Conservation (phyloP, 2,888 invertebrate genomes). For the Ectropis crepuscularia region DNA sequence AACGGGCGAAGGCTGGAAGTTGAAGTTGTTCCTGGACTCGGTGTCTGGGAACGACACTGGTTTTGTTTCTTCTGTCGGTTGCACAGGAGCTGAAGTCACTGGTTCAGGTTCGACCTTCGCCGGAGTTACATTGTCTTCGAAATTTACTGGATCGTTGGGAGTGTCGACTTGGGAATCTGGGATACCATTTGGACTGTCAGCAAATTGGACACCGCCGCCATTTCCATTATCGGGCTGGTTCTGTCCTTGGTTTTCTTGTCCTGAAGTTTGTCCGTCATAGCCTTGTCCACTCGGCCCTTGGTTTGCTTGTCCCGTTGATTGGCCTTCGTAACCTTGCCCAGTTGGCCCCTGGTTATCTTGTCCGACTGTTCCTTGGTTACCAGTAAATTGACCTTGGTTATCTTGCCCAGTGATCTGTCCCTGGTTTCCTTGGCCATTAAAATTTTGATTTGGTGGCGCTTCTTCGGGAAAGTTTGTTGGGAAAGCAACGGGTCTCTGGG, state of each 20-base stretch:
- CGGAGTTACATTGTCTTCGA: constrained; percentile 20
- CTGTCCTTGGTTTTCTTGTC: constrained; percentile 6
- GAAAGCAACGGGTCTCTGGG: constrained; percentile 34
- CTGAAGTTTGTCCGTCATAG: not conserved
- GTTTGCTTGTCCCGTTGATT: not conserved
- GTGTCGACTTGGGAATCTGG: constrained; percentile 29
- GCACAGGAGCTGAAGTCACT: constrained; percentile 4
- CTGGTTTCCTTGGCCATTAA: constrained; percentile 17
- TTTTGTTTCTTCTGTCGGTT: constrained; percentile 10
- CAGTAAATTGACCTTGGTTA: constrained; percentile 9
- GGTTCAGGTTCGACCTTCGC: constrained; percentile 9
- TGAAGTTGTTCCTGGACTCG: constrained; percentile 39
- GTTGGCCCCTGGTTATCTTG: constrained; percentile 1
- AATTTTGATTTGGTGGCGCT: constrained; percentile 29
- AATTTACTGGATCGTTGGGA: constrained; percentile 36
- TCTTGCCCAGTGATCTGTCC: constrained; percentile 6
- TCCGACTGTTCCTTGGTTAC: not conserved
- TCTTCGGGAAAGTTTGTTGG: constrained; percentile 36
- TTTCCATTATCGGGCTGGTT: not conserved
- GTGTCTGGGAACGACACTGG: constrained; percentile 23
- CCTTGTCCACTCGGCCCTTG: not conserved
- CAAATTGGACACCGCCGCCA: constrained; percentile 23
- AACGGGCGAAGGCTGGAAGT: constrained; percentile 29
- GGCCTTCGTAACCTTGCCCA: constrained; percentile 3
- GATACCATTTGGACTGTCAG: constrained; percentile 20